A percentile compares a stretch with the other conserved stretches of the same genome.
These are phyloP conservation scores for Drosophila teissieri DNA, from an alignment of 1,140 invertebrate genomes.

Conservation along the genomic window DNA sequence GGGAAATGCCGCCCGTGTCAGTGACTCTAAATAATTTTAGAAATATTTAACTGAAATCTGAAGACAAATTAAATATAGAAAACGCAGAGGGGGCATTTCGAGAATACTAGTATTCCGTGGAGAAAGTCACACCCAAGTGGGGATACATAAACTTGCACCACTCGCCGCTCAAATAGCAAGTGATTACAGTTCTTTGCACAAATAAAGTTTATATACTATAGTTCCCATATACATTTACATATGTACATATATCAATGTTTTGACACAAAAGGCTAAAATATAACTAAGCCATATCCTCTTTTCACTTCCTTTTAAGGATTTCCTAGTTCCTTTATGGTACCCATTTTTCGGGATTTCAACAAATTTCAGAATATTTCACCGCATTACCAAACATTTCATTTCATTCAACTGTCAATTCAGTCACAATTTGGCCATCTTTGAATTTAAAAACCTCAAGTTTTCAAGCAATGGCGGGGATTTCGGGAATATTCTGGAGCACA, in stretches of 20 bases:
- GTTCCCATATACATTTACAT: too few species aligned
- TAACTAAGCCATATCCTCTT: too few species aligned
- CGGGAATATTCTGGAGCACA: slow-evolving; percentile 10
- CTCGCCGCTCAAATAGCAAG: background rate
- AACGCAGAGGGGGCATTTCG: background rate
- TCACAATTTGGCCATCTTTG: too few species aligned
- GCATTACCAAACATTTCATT: too few species aligned
- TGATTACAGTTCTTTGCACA: too few species aligned
- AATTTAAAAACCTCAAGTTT: too few species aligned
- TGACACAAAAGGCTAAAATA: too few species aligned
- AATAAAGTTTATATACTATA: background rate
- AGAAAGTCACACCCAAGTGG: slow-evolving; percentile 15
- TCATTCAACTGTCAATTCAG: background rate
- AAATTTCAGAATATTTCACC: too few species aligned
- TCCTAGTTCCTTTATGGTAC: too few species aligned
- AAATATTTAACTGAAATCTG: slow-evolving; percentile 40
- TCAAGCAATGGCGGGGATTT: slow-evolving; percentile 12
- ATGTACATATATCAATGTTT: too few species aligned
- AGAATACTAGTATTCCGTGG: slow-evolving; percentile 13
- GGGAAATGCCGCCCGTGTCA: slow-evolving; percentile 41
- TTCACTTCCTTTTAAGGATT: too few species aligned
- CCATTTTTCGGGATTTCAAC: too few species aligned
- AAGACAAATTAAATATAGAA: slow-evolving; percentile 41
- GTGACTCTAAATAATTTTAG: slow-evolving; percentile 47
- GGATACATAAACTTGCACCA: slow-evolving; percentile 13